Conservation (phyloP, 2,888 invertebrate species). For the Chrysodeixis includens region DNA sequence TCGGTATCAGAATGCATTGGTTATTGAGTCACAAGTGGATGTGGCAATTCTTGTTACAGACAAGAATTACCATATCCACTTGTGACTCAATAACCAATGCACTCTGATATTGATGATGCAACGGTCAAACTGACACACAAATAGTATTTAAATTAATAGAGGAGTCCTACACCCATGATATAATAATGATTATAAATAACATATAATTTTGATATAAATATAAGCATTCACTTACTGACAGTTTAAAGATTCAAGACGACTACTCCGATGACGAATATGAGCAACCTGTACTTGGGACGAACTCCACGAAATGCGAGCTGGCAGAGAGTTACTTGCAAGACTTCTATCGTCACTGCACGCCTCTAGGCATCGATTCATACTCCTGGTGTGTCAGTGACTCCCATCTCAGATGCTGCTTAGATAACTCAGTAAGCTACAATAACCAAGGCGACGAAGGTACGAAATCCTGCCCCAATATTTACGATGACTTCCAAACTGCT, state of each 20-base stretch:
- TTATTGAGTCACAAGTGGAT: too few species aligned
- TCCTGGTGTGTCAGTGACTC: constrained; percentile 74
- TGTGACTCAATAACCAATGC: too few species aligned
- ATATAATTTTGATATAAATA: too few species aligned
- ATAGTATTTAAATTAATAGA: too few species aligned
- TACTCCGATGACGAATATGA: constrained; percentile 70
- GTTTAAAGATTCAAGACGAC: constrained; percentile 70
- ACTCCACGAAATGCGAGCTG: constrained; percentile 70
- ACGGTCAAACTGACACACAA: too few species aligned
- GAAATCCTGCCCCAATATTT: constrained; percentile 77
- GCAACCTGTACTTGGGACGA: constrained; percentile 30
- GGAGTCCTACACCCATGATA: too few species aligned
- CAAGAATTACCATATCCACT: too few species aligned
- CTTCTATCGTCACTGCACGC: constrained; percentile 73
- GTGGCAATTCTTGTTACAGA: too few species aligned
- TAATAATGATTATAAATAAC: too few species aligned
- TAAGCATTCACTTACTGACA: constrained; percentile 59
- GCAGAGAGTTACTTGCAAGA: constrained; percentile 78
- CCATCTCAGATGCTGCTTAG: constrained; percentile 66
- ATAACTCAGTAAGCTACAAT: constrained; percentile 62
- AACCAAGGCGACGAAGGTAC: constrained; percentile 66
- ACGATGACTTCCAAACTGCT: constrained; percentile 68
- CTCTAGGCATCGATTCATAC: constrained; percentile 69
- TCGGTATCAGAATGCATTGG: too few species aligned
- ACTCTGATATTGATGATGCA: too few species aligned